Evolutionary conservation across 2,888 invertebrate genomes (phyloP), one percentile per base, ranked within the genome.

Genomic region (Trilocha varians): DNA sequence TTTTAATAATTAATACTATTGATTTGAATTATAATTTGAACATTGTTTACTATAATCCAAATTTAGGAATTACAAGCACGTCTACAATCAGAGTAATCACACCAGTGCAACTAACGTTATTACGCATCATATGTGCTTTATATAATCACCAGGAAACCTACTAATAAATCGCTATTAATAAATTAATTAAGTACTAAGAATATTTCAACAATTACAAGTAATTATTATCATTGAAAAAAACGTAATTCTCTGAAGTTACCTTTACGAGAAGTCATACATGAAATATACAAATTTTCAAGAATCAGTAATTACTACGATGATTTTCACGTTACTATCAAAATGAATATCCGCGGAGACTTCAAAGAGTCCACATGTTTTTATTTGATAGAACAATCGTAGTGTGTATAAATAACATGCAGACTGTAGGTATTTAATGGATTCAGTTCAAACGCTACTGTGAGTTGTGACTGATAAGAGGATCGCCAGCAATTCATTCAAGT

Each of bases 401-500:
- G 38, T 48, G 41, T 16, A 36, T 36, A 42, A 38, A 38, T 38
- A 38, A 35, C 38, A 35, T 38, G 38, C 38, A 34, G 35, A n/a
- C n/a, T n/a, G 42, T 42, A 39, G 17, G 50, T 43, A 55, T 54
- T 53, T 52, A 59, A 62, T 46, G 54, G 58, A 60, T 60, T 55
- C 57, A 58, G 53, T 46, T 50, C 59, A 57, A 52, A 45, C 52
- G 47, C 45, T 48, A 52, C 58, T 53, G 55, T 52, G 44, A 50
- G 45, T 53, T 54, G 55, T 57, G 63, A 60, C 62, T 53, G 77
- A 77, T 77, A 75, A 72, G 52, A 53, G 59, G 71, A 70, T 76
- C 73, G 64, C 55, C 57, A 57, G 57, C 63, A 65, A 67, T 64
- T 74, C 73, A 76, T 77, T 72, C 68, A 73, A 60, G 57, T 58